These are phyloP conservation scores for Plotosus lineatus DNA, from an alignment of 2,113 vertebrate species.

Conservation along the genomic window DNA sequence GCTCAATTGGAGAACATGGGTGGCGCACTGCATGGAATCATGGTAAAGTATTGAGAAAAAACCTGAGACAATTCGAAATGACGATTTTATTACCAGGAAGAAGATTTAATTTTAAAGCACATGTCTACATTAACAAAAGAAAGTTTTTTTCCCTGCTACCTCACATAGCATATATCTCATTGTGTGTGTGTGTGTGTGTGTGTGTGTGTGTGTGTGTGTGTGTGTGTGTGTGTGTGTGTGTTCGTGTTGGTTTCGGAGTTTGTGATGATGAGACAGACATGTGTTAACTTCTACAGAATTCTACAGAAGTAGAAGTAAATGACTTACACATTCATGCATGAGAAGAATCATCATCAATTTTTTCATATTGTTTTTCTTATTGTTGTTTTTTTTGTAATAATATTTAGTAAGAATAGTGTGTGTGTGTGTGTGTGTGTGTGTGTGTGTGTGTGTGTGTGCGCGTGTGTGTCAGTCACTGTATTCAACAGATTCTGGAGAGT, in stretches of 20 bases:
- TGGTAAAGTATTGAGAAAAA: neutral
- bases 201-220: neutral
- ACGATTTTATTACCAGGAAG: neutral
- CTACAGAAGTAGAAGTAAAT: neutral
- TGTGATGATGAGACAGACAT: neutral
- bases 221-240: neutral
- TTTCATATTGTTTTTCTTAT: conserved; percentile 31
- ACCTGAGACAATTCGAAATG: neutral
- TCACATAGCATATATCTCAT: neutral
- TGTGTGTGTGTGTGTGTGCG: neutral
- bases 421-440: neutral
- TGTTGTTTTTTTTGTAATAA: neutral
- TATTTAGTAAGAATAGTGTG: neutral
- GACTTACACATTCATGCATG: too few relatives aligned
- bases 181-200: neutral
- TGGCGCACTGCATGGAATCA: neutral
- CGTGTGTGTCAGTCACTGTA: conserved; percentile 72
- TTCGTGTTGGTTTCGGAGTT: neutral
- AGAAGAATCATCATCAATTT: neutral
- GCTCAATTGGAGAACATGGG: neutral
- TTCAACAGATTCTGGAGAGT: conserved; percentile 81
- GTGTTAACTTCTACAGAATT: neutral
- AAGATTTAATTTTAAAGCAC: neutral
- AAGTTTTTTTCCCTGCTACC: neutral
- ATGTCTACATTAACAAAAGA: neutral